A percentile compares a stretch with the other conserved stretches of the same genome.
These are phyloP conservation scores for Esox niger DNA, from an alignment of 2,113 vertebrate species.

Conservation along the genomic window DNA sequence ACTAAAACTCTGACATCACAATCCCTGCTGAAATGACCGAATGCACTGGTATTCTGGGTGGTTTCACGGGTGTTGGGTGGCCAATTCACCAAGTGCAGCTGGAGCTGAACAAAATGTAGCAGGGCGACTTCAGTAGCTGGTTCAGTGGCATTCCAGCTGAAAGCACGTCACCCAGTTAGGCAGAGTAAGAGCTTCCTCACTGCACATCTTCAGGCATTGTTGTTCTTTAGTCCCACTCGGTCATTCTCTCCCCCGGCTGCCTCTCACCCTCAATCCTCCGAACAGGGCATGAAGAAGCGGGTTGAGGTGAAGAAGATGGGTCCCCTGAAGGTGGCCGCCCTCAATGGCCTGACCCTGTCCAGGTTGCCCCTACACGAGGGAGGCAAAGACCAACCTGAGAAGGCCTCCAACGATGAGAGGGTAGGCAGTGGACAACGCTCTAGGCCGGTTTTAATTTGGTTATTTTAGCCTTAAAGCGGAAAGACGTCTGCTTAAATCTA, in stretches of 20 bases:
- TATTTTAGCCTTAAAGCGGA: no score
- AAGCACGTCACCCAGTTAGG: neutral
- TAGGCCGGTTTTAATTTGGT: neutral
- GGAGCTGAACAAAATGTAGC: constrained; percentile 30
- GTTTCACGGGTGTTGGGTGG: constrained; percentile 21
- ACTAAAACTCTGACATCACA: constrained; percentile 1
- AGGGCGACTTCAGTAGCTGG: constrained; percentile 37
- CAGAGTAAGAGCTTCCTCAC: neutral
- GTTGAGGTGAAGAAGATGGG: constrained; percentile 89
- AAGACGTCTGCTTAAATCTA: no score
- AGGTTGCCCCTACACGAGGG: constrained; percentile 81
- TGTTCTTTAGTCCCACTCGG: neutral
- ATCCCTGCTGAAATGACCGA: neutral
- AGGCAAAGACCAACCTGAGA: constrained; percentile 80
- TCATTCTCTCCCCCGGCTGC: neutral
- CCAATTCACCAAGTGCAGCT: neutral
- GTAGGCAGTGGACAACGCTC: constrained; percentile 59
- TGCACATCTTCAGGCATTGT: neutral
- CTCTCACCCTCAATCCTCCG: constrained; percentile 9
- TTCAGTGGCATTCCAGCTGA: constrained; percentile 43
- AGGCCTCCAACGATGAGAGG: constrained; percentile 88
- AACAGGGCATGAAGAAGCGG: constrained; percentile 92
- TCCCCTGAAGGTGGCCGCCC: constrained; percentile 85
- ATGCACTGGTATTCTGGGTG: neutral
- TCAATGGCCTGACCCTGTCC: constrained; percentile 86